phyloP scores from a whole-genome alignment of 2,797 vertebrate species.

The Cyclura pinguis region DNA sequence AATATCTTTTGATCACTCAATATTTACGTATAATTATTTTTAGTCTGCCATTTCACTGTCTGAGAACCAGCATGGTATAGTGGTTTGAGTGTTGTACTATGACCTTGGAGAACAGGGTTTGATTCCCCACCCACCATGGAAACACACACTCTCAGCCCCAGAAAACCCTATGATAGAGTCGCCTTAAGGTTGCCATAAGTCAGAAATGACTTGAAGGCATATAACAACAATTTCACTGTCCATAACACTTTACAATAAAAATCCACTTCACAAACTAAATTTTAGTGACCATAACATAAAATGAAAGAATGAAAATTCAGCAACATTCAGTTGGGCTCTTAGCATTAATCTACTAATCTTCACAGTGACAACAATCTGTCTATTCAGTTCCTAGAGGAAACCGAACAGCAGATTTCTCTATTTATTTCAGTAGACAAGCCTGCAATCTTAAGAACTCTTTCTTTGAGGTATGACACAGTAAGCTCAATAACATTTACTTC shows the following conservation, averaged over 20 bases:
- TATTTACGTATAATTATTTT: background rate
- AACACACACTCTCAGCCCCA: too few species aligned
- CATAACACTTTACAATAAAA: background rate
- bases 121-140: too few species aligned
- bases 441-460: background rate
- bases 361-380: background rate
- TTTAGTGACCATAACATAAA: background rate
- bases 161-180: too few species aligned
- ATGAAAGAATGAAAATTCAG: background rate
- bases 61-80: too few species aligned
- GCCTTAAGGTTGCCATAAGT: too few species aligned
- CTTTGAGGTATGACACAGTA: background rate
- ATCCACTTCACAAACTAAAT: background rate
- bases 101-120: too few species aligned
- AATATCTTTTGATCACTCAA: background rate
- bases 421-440: background rate
- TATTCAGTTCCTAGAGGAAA: background rate
- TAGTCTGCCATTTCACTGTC: background rate
- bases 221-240: background rate
- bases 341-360: background rate
- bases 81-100: too few species aligned
- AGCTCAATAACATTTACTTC: background rate
- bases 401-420: background rate
- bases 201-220: too few species aligned
- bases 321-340: background rate